Evolutionary conservation across 2,888 invertebrate species (phyloP).

Genomic region (Dugesia japonica): DNA sequence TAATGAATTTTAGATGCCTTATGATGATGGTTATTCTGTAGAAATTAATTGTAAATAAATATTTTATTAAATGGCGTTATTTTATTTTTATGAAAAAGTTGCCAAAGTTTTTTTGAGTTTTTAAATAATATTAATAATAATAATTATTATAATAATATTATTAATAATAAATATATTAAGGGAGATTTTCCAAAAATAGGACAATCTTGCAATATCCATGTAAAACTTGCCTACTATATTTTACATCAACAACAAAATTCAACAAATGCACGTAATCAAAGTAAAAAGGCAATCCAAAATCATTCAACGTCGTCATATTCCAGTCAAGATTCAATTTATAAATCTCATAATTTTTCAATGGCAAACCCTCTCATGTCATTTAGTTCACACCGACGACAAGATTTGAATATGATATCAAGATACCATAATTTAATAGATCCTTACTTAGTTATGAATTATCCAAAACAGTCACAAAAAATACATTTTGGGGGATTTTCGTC

Average conservation of each 20-base stretch:
- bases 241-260: neutral
- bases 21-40: no score
- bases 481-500: neutral
- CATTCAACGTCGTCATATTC: neutral
- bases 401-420: neutral
- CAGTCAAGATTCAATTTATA: neutral
- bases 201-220: neutral
- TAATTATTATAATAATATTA: no score
- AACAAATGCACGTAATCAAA: neutral
- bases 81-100: no score
- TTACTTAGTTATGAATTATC: neutral
- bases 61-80: no score
- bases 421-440: neutral
- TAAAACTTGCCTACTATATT: neutral
- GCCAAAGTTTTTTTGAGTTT: no score
- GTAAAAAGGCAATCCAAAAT: neutral
- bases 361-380: neutral
- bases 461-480: neutral
- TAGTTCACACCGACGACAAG: neutral
- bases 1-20: no score
- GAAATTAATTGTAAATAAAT: no score
- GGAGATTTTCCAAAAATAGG: neutral
- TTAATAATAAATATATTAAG: no score
- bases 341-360: neutral
- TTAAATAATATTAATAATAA: no score